Evolutionary conservation across 2,888 invertebrate genomes (phyloP).

Genomic region (Luffia ferchaultella): DNA sequence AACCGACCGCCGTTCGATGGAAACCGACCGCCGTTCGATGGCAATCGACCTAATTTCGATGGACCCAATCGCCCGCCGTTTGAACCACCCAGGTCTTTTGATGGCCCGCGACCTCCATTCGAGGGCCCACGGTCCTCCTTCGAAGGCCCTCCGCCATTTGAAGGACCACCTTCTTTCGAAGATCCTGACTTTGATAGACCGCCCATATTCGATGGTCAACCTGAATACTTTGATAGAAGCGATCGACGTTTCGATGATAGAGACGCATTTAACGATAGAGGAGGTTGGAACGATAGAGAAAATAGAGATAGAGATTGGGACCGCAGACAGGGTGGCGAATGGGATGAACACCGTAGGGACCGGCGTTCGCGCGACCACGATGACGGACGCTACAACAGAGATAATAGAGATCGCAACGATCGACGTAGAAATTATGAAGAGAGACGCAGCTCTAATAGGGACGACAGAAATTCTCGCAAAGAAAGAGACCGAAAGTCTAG

Average conservation of each 20-base stretch:
- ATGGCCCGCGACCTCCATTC: conserved; percentile 22
- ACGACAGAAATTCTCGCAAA: conserved; percentile 23
- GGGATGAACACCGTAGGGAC: conserved; percentile 31
- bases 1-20: conserved; percentile 30
- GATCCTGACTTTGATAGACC: conserved; percentile 17
- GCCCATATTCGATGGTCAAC: conserved; percentile 31
- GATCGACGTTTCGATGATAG: conserved; percentile 46
- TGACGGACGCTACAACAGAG: conserved; percentile 22
- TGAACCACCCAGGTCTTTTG: conserved; percentile 23
- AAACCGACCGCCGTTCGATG: conserved; percentile 26
- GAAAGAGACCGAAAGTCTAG: conserved; percentile 52
- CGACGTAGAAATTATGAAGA: conserved; percentile 27
- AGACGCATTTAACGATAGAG: conserved; percentile 40
- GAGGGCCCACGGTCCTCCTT: conserved; percentile 21
- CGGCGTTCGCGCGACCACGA: conserved; percentile 31
- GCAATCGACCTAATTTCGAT: conserved; percentile 13
- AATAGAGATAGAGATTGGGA: conserved; percentile 20
- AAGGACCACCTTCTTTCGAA: conserved; percentile 15
- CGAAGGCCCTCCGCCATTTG: conserved; percentile 15
- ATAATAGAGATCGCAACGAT: conserved; percentile 2
- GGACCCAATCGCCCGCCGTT: conserved; percentile 32
- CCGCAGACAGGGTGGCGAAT: conserved; percentile 33
- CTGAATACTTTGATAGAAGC: conserved; percentile 44
- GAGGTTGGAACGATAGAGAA: conserved; percentile 39
- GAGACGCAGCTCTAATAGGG: conserved; percentile 9